Conservation (phyloP, 2,113 vertebrate genomes). For the Pluvianellus socialis region DNA sequence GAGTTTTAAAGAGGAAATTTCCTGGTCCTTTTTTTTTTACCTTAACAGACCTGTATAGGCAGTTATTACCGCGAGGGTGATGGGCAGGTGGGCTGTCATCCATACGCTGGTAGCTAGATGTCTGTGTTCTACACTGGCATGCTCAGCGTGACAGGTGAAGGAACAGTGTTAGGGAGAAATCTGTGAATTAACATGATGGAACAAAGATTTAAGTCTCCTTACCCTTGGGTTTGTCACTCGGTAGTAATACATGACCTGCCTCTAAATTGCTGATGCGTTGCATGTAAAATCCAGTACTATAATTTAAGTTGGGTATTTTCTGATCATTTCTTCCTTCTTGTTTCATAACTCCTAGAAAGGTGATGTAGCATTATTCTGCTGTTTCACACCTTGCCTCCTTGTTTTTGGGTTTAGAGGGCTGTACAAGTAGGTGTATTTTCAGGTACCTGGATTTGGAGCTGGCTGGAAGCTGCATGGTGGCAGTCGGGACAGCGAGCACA, state of each 20-base stretch:
- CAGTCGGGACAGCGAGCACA: background rate
- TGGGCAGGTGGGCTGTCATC: background rate
- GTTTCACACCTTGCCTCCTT: background rate
- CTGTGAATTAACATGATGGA: background rate
- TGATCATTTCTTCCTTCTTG: background rate
- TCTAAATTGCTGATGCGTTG: background rate
- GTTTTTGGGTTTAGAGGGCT: background rate
- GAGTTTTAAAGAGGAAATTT: background rate
- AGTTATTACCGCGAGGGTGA: background rate
- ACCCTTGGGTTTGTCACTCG: background rate
- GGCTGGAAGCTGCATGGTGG: background rate
- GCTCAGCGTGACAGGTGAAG: background rate
- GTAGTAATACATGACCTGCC: background rate
- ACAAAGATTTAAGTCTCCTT: background rate
- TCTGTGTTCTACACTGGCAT: background rate
- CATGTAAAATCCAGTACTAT: background rate
- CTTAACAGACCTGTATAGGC: background rate
- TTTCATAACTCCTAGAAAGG: background rate
- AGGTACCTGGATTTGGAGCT: accelerated
- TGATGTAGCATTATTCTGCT: accelerated
- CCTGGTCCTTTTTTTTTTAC: background rate
- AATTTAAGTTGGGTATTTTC: background rate
- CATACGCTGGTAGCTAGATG: accelerated
- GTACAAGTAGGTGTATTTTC: accelerated
- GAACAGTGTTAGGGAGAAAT: background rate